Conservation (phyloP, 2,113 vertebrate species). For the Grammomys dolichurus region DNA sequence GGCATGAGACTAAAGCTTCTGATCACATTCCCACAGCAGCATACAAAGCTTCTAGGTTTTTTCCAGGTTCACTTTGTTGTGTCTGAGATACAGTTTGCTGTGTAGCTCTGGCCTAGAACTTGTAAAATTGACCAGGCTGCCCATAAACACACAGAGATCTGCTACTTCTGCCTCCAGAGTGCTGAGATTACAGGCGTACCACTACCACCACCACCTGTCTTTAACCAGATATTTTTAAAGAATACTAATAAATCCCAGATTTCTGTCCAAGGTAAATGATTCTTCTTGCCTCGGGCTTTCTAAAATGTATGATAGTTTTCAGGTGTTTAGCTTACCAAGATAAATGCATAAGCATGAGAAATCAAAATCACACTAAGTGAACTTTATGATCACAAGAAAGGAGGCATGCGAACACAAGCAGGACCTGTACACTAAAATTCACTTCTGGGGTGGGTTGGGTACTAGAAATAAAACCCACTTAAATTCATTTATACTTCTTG, state of each 20-base stretch:
- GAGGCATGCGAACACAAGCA: background rate
- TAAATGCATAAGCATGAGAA: background rate
- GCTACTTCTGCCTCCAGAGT: background rate
- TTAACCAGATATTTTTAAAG: background rate
- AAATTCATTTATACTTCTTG: background rate
- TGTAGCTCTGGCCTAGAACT: background rate
- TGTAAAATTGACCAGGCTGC: background rate
- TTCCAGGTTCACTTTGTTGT: background rate
- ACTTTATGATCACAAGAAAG: background rate
- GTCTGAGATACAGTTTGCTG: background rate
- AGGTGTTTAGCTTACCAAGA: background rate
- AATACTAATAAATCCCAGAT: background rate
- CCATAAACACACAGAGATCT: background rate
- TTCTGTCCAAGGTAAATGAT: background rate
- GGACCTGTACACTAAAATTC: background rate
- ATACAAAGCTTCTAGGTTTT: background rate
- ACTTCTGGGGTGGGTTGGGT: background rate
- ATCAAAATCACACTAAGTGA: background rate
- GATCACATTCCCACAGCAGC: background rate
- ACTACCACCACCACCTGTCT: background rate
- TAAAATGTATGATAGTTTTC: background rate
- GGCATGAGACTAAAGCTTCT: background rate
- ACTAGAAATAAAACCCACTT: background rate
- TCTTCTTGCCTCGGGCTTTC: background rate
- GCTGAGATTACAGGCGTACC: background rate